Conservation (phyloP, 1,140 invertebrate species). For the Nephotettix cincticeps region DNA sequence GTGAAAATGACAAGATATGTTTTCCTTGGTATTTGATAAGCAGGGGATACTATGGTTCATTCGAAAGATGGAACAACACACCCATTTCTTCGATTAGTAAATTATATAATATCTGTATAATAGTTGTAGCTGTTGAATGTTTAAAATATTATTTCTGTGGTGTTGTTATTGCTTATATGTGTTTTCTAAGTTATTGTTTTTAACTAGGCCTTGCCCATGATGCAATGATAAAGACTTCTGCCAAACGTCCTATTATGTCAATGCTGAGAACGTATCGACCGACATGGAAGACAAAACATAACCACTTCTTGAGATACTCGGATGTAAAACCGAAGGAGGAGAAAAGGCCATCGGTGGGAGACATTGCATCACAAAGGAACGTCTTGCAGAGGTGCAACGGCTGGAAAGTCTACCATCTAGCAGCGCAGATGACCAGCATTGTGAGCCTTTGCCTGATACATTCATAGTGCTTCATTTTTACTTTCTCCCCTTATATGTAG, state of each 20-base stretch:
- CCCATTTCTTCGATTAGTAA: too few relatives aligned
- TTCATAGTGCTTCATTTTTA: too few relatives aligned
- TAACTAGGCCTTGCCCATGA: not conserved
- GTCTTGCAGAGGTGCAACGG: conserved; percentile 88
- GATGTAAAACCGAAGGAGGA: conserved; percentile 89
- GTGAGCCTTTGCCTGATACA: conserved; percentile 61
- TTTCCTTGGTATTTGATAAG: too few relatives aligned
- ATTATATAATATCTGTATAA: too few relatives aligned
- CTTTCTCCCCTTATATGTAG: too few relatives aligned
- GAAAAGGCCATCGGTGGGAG: conserved; percentile 75
- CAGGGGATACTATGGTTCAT: too few relatives aligned
- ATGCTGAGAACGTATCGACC: conserved; percentile 50
- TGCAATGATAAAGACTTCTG: conserved; percentile 10
- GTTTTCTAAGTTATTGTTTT: too few relatives aligned
- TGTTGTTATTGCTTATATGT: too few relatives aligned
- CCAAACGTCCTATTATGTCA: conserved; percentile 51
- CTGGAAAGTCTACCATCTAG: conserved; percentile 93
- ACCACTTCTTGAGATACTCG: conserved; percentile 84
- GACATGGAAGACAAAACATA: conserved; percentile 60
- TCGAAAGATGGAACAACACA: too few relatives aligned
- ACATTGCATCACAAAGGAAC: conserved; percentile 86
- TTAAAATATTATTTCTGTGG: too few relatives aligned
- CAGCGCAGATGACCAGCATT: conserved; percentile 89
- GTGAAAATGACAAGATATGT: too few relatives aligned
- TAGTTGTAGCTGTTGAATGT: too few relatives aligned